Percentiles rank a stretch among this genome's conserved stretches.
Evolutionary conservation across 1,140 invertebrate species (phyloP).

Genomic region (Ditylenchus dipsaci): DNA sequence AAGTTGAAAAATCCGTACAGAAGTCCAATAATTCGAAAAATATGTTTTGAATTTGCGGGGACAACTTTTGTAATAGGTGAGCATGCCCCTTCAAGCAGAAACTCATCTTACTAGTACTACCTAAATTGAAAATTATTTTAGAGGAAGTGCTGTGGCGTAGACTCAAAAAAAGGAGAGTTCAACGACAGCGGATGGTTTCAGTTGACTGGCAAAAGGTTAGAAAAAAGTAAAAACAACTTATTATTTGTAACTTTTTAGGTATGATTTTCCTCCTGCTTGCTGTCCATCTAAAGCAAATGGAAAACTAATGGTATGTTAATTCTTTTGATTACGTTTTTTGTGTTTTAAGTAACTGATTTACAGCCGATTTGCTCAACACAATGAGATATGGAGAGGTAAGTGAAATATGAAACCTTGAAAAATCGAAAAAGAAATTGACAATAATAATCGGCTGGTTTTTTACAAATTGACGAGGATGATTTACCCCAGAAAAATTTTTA

Average conservation of each 20-base stretch:
- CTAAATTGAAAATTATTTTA: too few species aligned
- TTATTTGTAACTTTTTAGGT: neutral
- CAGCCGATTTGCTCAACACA: slow-evolving; percentile 48
- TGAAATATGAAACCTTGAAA: too few species aligned
- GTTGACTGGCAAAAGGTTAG: slow-evolving; percentile 27
- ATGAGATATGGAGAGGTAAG: slow-evolving; percentile 51
- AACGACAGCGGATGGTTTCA: slow-evolving; percentile 52
- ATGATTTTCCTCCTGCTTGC: slow-evolving; percentile 53
- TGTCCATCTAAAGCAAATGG: slow-evolving; percentile 52
- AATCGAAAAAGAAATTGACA: slow-evolving; percentile 14
- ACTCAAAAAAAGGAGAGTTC: slow-evolving; percentile 54
- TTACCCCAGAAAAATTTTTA: too few species aligned
- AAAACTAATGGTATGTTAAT: neutral
- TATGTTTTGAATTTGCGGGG: too few species aligned
- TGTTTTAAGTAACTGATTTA: slow-evolving; percentile 16
- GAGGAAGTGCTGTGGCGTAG: slow-evolving; percentile 57
- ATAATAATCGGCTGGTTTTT: too few species aligned
- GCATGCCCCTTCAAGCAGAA: too few species aligned
- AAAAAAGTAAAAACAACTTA: neutral
- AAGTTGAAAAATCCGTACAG: too few species aligned
- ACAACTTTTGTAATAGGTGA: too few species aligned
- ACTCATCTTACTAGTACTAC: too few species aligned
- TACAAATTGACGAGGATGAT: too few species aligned
- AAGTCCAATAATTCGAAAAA: too few species aligned
- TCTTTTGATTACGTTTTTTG: neutral